These are phyloP conservation scores for Pygoscelis antarcticus DNA, from an alignment of 2,113 vertebrate species.

Conservation along the genomic window DNA sequence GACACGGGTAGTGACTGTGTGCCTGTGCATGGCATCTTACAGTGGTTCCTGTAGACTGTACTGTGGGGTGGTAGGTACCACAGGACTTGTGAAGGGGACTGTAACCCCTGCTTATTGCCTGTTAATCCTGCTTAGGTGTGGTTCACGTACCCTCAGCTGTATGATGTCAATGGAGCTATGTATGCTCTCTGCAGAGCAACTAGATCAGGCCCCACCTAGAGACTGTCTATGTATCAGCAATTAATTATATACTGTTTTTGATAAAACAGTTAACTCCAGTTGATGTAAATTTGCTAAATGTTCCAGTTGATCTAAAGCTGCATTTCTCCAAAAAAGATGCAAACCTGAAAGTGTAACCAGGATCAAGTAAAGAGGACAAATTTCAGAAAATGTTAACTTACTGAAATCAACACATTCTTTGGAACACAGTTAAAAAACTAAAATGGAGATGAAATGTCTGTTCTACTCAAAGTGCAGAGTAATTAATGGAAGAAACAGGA, in stretches of 20 bases:
- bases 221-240: background rate
- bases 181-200: background rate
- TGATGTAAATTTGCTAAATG: background rate
- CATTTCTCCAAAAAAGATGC: background rate
- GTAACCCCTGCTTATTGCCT: background rate
- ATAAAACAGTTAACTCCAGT: background rate
- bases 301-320: background rate
- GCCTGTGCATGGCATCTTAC: background rate
- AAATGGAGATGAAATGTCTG: background rate
- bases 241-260: background rate
- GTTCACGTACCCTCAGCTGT: background rate
- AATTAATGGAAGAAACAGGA: background rate
- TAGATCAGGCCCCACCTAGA: background rate
- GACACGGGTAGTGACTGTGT: background rate
- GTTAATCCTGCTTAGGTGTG: background rate
- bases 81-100: background rate
- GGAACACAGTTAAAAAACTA: background rate
- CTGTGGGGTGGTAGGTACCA: background rate
- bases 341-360: background rate
- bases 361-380: background rate
- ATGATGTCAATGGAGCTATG: background rate
- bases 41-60: background rate
- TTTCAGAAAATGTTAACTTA: background rate
- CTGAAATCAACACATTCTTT: background rate
- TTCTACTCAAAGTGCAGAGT: background rate